Evolutionary conservation across 2,113 vertebrate genomes (phyloP).

Genomic region (Machaerirhynchus nigripectus): DNA sequence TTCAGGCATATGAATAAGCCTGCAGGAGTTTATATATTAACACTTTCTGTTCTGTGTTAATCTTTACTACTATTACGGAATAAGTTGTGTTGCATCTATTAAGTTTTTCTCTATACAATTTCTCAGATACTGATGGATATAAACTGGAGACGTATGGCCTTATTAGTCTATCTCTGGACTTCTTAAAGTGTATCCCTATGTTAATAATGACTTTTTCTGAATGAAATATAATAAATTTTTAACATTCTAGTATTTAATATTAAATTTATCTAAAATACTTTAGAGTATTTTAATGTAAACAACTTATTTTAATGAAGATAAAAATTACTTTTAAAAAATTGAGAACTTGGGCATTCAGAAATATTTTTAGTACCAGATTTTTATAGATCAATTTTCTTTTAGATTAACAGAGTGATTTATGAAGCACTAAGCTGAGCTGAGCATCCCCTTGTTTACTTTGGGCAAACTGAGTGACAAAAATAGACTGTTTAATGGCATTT

Average conservation of each 20-base stretch:
- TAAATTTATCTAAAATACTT: neutral
- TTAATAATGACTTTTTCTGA: neutral
- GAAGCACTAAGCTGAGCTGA: neutral
- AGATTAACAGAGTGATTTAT: neutral
- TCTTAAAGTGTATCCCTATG: neutral
- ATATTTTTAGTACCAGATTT: neutral
- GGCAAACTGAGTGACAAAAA: neutral
- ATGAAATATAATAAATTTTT: neutral
- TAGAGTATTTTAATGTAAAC: neutral
- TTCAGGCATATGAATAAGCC: neutral
- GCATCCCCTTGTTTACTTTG: neutral
- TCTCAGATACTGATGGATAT: neutral
- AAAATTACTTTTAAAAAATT: neutral
- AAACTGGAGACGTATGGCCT: neutral
- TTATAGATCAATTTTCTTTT: neutral
- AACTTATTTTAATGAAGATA: neutral
- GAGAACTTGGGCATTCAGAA: neutral
- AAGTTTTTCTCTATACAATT: neutral
- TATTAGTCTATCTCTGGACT: neutral
- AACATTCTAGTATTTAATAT: neutral
- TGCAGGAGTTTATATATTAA: neutral
- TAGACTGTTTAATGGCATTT: neutral
- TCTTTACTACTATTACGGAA: neutral
- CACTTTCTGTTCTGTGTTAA: neutral
- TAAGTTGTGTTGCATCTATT: neutral